Conservation (phyloP, 1,140 invertebrate species). For the Pemphigus obesinymphae region DNA sequence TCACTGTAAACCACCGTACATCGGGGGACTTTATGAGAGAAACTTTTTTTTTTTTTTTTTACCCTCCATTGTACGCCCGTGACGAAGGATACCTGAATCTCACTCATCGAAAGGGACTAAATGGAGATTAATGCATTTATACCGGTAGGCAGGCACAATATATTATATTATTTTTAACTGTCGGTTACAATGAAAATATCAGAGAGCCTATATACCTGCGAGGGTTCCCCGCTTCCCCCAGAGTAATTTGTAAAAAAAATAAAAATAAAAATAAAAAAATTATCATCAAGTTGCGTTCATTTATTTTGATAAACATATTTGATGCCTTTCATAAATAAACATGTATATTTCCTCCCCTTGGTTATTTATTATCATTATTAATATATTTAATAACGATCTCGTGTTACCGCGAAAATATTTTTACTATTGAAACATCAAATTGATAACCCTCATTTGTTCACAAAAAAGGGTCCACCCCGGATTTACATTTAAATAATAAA, state of each 20-base stretch:
- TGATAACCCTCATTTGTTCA: background rate
- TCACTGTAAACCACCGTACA: slow-evolving; percentile 14
- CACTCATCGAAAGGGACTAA: slow-evolving; percentile 37
- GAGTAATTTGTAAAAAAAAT: slow-evolving; percentile 23
- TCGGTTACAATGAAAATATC: slow-evolving; percentile 27
- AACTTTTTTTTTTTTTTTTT: slow-evolving; percentile 8
- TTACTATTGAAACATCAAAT: slow-evolving; percentile 8
- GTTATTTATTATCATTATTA: slow-evolving; percentile 5
- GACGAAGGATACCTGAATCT: slow-evolving; percentile 34
- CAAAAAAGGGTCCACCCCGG: background rate
- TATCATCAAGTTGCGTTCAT: slow-evolving; percentile 14
- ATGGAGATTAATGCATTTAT: slow-evolving; percentile 33
- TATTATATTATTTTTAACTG: slow-evolving; percentile 28
- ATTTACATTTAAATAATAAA: slow-evolving; percentile 29
- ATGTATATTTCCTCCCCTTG: background rate
- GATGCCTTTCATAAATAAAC: slow-evolving; percentile 15
- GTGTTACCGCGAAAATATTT: slow-evolving; percentile 2
- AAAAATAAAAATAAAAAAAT: no score
- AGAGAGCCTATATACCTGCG: background rate
- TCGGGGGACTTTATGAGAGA: slow-evolving; percentile 4
- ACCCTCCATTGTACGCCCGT: background rate
- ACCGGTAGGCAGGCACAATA: background rate
- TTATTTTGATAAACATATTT: slow-evolving; percentile 28
- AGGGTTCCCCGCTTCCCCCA: background rate
- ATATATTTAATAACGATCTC: slow-evolving; percentile 18